These are phyloP conservation scores for Chelon auratus DNA, from an alignment of 2,797 vertebrate species.

Conservation along the genomic window DNA sequence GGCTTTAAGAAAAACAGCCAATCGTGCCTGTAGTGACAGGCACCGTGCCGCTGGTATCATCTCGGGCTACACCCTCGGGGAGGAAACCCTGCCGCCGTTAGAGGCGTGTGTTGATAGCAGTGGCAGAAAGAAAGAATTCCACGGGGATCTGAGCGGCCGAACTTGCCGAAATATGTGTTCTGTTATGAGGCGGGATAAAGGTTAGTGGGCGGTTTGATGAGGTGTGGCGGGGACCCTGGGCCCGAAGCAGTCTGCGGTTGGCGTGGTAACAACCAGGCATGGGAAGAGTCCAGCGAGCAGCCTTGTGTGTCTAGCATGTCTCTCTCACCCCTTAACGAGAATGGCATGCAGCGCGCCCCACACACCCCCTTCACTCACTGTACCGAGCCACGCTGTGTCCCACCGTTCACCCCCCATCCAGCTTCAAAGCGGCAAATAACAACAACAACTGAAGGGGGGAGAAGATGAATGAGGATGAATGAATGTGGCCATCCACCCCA, in stretches of 20 bases:
- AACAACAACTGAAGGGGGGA: constrained; percentile 77
- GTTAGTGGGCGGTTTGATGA: constrained; percentile 6
- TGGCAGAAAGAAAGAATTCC: constrained; percentile 32
- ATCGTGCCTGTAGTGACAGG: constrained; percentile 53
- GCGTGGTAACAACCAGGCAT: constrained; percentile 53
- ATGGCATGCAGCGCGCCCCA: constrained; percentile 72
- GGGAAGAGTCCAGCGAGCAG: constrained; percentile 61
- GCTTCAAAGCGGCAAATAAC: constrained; percentile 82
- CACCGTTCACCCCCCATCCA: constrained; percentile 69
- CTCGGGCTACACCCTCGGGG: constrained; percentile 7
- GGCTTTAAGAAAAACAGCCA: constrained; percentile 47
- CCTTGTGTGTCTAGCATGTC: constrained; percentile 68
- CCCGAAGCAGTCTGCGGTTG: constrained; percentile 48
- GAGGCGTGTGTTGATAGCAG: constrained; percentile 2
- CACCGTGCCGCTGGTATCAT: constrained; percentile 38
- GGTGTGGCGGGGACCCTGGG: not conserved
- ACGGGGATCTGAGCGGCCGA: constrained; percentile 12
- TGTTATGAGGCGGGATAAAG: constrained; percentile 19
- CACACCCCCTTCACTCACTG: constrained; percentile 74
- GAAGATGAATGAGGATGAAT: constrained; percentile 83
- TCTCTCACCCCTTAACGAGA: constrained; percentile 76
- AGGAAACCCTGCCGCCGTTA: constrained; percentile 14
- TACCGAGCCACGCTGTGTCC: constrained; percentile 73
- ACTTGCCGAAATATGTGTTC: constrained; percentile 11
- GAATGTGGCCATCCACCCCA: constrained; percentile 63